Base-by-base conservation (phyloP, 2,888 invertebrate genomes). In the Idaea dimidiata region DNA sequence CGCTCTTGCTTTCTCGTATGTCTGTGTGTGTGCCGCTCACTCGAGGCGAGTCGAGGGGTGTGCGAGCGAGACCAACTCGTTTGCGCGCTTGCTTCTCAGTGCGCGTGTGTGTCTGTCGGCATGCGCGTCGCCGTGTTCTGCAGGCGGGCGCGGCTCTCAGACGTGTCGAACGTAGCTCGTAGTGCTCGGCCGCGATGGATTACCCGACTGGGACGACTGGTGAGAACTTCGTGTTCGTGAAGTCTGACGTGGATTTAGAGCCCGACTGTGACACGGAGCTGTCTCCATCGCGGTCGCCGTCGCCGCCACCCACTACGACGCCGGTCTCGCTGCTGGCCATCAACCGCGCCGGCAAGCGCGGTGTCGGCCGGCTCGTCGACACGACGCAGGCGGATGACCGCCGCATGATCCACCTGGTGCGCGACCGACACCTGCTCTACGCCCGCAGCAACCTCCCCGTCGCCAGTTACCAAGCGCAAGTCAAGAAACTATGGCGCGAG, bases 361-460 rank as follows among this genome's bases (percentile, higher is more conserved):
- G 81, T 61, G 67, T 87, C 73, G 89, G 90, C 59, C 82, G 87
- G 67, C 78, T 86, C 74, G 85, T 90, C 79, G 89, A 90, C 78
- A 81, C 78, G 64, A 80, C 81, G 72, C 88, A 90, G 81, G 91
- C 90, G 55, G 91, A 90, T 74, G 91, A 91, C 81, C 84, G 89
- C 60, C 81, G 80, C 66, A 82, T 91, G 78, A 91, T 91, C 75
- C 75, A 75, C 60, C 80, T 91, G 75, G 91, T 91, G 80, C 82
- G 83, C 73, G 86, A 74, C 76, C 85, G 91, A 59, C 83, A 80
- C 59, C 78, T 89, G 79, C 81, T 91, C 75, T 91, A 87, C 80
- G 89, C 91, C 71, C 81, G 91, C 61, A 88, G 84, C 82, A 89
- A 87, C 79, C 84, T 91, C 88, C 91, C 91, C 60, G 90, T 91